Percentiles rank a stretch among this genome's conserved stretches.
Conservation (phyloP, 1,140 invertebrate species). For the Cotesia typhae region DNA sequence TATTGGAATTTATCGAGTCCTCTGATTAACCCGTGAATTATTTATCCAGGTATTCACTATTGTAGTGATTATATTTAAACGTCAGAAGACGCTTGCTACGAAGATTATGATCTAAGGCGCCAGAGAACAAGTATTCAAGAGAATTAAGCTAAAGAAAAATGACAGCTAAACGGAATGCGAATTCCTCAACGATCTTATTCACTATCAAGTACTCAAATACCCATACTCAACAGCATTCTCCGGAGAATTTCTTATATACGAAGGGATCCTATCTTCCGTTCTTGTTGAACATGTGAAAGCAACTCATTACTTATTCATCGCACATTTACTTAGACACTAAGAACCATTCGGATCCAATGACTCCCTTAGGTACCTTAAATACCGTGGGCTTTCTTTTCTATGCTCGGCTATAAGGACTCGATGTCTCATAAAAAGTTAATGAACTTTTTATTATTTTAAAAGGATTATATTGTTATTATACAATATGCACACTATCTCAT, state of each 20-base stretch:
- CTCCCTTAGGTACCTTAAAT: conserved; percentile 39
- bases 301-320: conserved; percentile 50
- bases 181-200: neutral
- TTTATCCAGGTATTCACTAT: neutral
- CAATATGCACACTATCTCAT: no score
- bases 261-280: conserved; percentile 19
- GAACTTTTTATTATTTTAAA: no score
- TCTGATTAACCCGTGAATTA: conserved; percentile 10
- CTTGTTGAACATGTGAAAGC: conserved; percentile 18
- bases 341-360: conserved; percentile 36
- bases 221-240: neutral
- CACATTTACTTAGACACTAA: conserved; percentile 49
- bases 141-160: neutral
- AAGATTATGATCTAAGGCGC: neutral
- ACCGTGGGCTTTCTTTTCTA: neutral
- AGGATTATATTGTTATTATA: no score
- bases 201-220: neutral
- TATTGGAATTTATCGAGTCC: conserved; percentile 17
- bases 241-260: conserved; percentile 8
- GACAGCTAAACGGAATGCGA: neutral
- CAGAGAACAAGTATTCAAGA: neutral
- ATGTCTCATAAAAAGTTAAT: conserved; percentile 28
- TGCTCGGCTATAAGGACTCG: neutral
- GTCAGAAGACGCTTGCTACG: neutral
- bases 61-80: conserved; percentile 3